phyloP scores from a whole-genome alignment of 2,888 invertebrate species.

The Dexiosoma caninum region DNA sequence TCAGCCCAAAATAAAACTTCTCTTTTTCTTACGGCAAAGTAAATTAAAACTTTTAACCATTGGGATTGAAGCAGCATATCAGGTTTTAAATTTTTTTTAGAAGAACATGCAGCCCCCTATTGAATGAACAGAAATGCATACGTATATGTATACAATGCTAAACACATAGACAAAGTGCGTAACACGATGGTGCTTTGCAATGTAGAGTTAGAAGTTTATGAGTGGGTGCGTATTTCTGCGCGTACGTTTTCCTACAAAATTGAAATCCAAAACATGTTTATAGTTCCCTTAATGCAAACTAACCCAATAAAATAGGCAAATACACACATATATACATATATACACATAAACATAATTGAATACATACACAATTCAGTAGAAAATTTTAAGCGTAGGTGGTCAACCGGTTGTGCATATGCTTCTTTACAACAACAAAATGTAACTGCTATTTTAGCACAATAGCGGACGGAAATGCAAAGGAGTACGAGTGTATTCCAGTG shows the following conservation, averaged over 20 bases:
- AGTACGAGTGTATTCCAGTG: conserved; percentile 5
- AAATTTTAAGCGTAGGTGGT: conserved; percentile 51
- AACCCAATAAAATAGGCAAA: conserved; percentile 1
- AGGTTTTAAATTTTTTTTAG: too few relatives aligned
- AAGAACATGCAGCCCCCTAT: not conserved
- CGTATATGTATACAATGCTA: not conserved
- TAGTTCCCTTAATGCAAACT: conserved; percentile 25
- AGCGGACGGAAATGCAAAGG: conserved; percentile 26
- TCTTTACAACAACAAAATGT: conserved; percentile 27
- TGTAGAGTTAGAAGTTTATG: not conserved
- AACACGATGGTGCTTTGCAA: conserved; percentile 12
- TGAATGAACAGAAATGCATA: not conserved
- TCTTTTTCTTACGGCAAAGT: too few relatives aligned
- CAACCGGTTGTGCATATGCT: conserved; percentile 57
- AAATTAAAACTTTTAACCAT: too few relatives aligned
- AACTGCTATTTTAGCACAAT: conserved; percentile 11
- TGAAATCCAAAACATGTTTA: conserved; percentile 32
- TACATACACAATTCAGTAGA: not conserved
- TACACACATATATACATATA: not conserved
- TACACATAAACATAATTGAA: not conserved
- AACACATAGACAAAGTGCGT: conserved; percentile 22
- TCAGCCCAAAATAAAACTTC: too few relatives aligned
- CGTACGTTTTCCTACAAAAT: not conserved
- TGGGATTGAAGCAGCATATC: too few relatives aligned
- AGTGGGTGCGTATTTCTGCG: not conserved